A percentile compares a stretch with the other conserved stretches of the same genome.
These are phyloP conservation scores for Diadegma fenestrale DNA, from an alignment of 2,888 invertebrate species.

Conservation along the genomic window DNA sequence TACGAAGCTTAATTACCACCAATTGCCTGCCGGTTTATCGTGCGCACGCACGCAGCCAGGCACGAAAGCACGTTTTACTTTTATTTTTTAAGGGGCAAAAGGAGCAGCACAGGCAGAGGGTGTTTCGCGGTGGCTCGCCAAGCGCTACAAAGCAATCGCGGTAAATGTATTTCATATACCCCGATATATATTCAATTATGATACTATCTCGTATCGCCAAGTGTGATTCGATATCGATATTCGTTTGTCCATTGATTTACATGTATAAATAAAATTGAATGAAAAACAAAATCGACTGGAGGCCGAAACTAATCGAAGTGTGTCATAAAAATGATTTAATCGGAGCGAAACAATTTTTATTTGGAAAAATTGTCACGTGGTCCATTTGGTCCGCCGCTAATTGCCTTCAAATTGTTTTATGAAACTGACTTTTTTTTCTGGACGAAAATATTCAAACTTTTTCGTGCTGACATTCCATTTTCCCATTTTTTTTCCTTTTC, in stretches of 20 bases:
- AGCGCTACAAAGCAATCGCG: constrained; percentile 36
- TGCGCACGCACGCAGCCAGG: constrained; percentile 45
- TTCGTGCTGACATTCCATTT: too few relatives aligned
- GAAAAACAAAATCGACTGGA: neutral
- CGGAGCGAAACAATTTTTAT: neutral
- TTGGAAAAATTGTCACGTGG: too few relatives aligned
- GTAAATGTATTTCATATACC: constrained; percentile 44
- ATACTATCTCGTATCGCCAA: constrained; percentile 28
- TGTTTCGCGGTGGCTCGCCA: neutral
- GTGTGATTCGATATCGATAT: constrained; percentile 28
- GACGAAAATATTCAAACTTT: too few relatives aligned
- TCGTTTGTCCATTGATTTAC: constrained; percentile 22
- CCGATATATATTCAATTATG: constrained; percentile 50
- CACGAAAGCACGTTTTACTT: neutral
- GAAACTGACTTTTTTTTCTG: too few relatives aligned
- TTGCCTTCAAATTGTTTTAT: too few relatives aligned
- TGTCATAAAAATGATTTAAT: neutral
- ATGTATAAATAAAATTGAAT: neutral
- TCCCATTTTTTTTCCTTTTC: too few relatives aligned
- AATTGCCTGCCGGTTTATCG: constrained; percentile 70
- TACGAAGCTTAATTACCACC: constrained; percentile 71
- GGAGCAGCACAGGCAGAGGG: neutral
- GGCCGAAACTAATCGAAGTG: neutral
- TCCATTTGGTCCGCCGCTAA: too few relatives aligned
- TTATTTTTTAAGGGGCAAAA: neutral